Evolutionary conservation across 2,797 vertebrate species (phyloP), one percentile per base, ranked within the genome.

Genomic region (Halcyon chelicuti): DNA sequence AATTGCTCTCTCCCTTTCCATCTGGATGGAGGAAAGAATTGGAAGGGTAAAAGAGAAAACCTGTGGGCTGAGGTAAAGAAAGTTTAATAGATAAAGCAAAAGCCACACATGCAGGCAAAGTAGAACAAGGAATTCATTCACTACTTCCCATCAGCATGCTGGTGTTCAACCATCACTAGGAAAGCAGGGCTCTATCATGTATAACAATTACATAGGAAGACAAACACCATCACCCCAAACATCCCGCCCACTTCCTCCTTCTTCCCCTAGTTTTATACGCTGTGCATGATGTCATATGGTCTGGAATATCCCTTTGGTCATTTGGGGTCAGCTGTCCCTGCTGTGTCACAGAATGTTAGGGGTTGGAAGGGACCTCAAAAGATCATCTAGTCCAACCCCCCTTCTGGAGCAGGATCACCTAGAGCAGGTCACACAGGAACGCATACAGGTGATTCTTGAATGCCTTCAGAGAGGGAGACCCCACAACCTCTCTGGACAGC

Each of bases 1-100:
- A 0, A 18, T 72, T 0, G 0, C 15, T 76, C 21, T 12, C 19
- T 57, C 22, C 44, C 6, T 14, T 20, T 12, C 5, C 18, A 16
- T 3, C 23, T 3, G 37, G 14, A 20, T 66, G 5, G 6, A 28
- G 25, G 25, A 14, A 17, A 60, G 12, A 76, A 55, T 14, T 14
- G 21, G 21, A 23, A 58, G 31, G 54, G 54, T 55, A 33, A 22
- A 57, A 57, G 21, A 22, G 55, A 57, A 33, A 22, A 57, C n/a
- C 5, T 14, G 21, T 21, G 20, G 55, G 21, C 14, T 33, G n/a
- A 57, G 20, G n/a, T 57, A 33, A 31, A 57, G 55, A 9, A n/a
- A 33, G 21, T 57, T 57, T 33, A 57, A 14, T 54, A 31, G 29
- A 18, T 33, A 33, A 57, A 33, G 55, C n/a, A 57, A 57, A 57